Conservation (phyloP, 2,113 vertebrate genomes). For the Nibea albiflora region DNA sequence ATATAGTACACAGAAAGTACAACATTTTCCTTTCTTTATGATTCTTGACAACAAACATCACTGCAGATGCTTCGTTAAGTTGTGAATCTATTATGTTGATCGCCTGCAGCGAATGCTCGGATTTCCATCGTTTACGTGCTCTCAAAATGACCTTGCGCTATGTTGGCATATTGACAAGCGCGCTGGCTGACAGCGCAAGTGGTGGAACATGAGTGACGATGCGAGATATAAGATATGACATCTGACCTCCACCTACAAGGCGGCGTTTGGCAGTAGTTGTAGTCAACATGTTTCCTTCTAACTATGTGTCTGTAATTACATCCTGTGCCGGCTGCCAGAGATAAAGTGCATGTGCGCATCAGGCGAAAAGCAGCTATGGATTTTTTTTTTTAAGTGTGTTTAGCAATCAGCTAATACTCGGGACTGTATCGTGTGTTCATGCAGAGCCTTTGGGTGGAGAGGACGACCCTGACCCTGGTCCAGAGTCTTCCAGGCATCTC, state of each 20-base stretch:
- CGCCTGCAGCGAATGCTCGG: slow-evolving; percentile 28
- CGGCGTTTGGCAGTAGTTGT: slow-evolving; percentile 48
- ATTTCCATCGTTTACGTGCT: slow-evolving; percentile 41
- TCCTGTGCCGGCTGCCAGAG: slow-evolving; percentile 11
- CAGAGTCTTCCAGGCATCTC: slow-evolving; percentile 99
- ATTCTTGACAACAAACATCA: neutral
- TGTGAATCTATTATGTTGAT: slow-evolving; percentile 39
- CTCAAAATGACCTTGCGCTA: slow-evolving; percentile 71
- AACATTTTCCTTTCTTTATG: neutral
- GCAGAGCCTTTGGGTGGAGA: slow-evolving; percentile 98
- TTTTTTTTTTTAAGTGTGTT: slow-evolving; percentile 25
- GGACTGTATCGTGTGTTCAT: slow-evolving; percentile 47
- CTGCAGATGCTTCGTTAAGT: neutral
- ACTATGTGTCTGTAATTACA: slow-evolving; percentile 24
- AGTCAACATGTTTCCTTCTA: slow-evolving; percentile 21
- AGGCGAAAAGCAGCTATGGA: slow-evolving; percentile 16
- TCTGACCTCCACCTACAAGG: slow-evolving; percentile 51
- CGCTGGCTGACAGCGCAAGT: slow-evolving; percentile 50
- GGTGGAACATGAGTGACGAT: slow-evolving; percentile 58
- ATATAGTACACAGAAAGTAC: neutral
- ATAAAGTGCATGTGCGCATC: neutral
- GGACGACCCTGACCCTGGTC: slow-evolving; percentile 95
- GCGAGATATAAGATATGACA: slow-evolving; percentile 47
- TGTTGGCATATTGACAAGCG: slow-evolving; percentile 70
- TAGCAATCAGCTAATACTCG: slow-evolving; percentile 2